These are phyloP conservation scores for Takifugu flavidus DNA, from an alignment of 2,113 vertebrate species.

Conservation along the genomic window DNA sequence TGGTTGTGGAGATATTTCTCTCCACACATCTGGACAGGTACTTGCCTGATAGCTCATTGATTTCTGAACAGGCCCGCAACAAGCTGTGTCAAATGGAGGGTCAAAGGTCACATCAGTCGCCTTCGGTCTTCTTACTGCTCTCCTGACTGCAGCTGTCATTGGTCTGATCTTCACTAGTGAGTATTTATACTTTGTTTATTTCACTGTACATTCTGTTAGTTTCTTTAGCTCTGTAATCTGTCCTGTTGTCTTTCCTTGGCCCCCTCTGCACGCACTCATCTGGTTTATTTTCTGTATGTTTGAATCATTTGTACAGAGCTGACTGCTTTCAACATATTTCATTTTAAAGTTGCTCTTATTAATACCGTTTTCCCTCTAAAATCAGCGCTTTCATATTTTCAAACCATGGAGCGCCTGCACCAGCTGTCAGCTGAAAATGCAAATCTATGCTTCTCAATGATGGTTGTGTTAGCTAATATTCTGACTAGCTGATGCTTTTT, in stretches of 20 bases:
- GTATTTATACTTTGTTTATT: fast-evolving
- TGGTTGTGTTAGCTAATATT: neutral
- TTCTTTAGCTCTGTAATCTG: neutral
- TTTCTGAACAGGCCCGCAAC: neutral
- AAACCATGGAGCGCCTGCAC: neutral
- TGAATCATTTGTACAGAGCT: no score
- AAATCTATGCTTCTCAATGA: neutral
- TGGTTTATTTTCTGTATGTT: neutral
- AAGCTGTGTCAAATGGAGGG: neutral
- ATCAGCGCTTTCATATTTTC: conserved; percentile 1
- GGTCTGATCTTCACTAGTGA: conserved; percentile 15
- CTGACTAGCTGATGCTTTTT: neutral
- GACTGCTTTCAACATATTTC: no score
- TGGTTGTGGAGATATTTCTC: no score
- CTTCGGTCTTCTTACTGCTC: conserved; percentile 6
- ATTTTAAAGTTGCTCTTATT: neutral
- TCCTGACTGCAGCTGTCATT: conserved; percentile 19
- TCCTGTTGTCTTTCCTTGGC: neutral
- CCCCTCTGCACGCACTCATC: no score
- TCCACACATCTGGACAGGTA: neutral
- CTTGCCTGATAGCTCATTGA: neutral
- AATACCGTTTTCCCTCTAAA: neutral
- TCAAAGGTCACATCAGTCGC: conserved; percentile 1
- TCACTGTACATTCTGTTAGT: neutral
- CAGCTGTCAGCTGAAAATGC: neutral